These are phyloP conservation scores for Galeopterus variegatus DNA, from an alignment of 2,113 vertebrate species.

Conservation along the genomic window DNA sequence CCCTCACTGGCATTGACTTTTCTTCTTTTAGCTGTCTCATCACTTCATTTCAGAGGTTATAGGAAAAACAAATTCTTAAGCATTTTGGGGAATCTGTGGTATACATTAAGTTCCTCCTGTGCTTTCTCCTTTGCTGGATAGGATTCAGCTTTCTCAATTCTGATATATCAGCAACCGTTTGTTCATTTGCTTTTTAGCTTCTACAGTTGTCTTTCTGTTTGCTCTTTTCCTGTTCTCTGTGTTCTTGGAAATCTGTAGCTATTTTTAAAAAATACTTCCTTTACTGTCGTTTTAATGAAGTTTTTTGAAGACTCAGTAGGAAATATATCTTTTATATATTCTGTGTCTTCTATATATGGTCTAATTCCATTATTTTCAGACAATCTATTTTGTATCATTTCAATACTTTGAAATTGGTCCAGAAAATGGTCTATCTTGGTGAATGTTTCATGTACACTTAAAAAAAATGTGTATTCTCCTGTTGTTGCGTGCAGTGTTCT, in stretches of 20 bases:
- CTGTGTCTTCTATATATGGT: neutral
- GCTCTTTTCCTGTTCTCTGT: neutral
- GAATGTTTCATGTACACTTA: neutral
- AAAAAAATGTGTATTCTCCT: neutral
- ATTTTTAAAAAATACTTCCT: neutral
- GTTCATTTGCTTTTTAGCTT: slow-evolving; percentile 37
- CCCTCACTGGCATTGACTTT: neutral
- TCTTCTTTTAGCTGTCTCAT: neutral
- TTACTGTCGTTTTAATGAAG: slow-evolving; percentile 18
- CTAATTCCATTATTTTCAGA: slow-evolving; percentile 57
- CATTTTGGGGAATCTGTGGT: neutral
- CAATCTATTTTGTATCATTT: slow-evolving; percentile 35
- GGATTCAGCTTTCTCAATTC: neutral
- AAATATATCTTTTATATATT: neutral
- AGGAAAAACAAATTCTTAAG: slow-evolving; percentile 10
- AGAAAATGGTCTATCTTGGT: neutral
- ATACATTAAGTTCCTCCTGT: slow-evolving; percentile 27
- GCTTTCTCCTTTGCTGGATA: neutral
- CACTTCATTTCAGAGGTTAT: neutral
- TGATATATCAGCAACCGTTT: neutral
- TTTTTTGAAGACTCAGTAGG: slow-evolving; percentile 7
- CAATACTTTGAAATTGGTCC: neutral
- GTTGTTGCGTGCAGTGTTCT: neutral
- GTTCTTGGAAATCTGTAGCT: neutral
- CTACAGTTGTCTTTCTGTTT: slow-evolving; percentile 29